A percentile compares a stretch with the other conserved stretches of the same genome.
Evolutionary conservation across 53 echinoderm and acorn worm genomes (phyloP).

Genomic region (Echinometra lucunter): DNA sequence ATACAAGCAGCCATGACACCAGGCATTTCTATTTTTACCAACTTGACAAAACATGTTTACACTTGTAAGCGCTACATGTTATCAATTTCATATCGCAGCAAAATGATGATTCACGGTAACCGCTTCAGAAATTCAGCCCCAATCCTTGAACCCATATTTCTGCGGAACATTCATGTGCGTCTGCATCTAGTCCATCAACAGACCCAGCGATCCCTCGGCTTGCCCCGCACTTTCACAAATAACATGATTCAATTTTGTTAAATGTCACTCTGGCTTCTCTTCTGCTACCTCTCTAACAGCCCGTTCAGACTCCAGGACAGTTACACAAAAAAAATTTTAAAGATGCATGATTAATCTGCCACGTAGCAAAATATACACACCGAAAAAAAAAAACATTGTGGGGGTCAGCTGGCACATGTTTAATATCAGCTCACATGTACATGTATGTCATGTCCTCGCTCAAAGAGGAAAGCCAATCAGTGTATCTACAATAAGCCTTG

Average conservation of each 20-base stretch:
- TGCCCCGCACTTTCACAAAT: background rate
- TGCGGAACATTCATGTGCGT: background rate
- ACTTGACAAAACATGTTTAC: background rate
- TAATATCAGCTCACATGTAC: no score
- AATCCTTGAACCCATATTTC: background rate
- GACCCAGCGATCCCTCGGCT: background rate
- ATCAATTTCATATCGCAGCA: background rate
- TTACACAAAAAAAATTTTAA: no score
- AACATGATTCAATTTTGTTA: conserved; percentile 36
- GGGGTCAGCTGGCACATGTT: no score
- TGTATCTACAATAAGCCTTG: no score
- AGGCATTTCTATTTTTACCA: background rate
- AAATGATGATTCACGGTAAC: conserved; percentile 1
- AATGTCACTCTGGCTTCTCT: conserved; percentile 30
- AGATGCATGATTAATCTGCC: no score
- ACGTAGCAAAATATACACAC: no score
- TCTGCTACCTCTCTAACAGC: no score
- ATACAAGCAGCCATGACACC: background rate
- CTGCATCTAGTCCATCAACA: background rate
- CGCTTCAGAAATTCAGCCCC: background rate
- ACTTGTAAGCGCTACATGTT: background rate
- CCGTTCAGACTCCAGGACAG: no score
- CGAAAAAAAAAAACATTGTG: no score
- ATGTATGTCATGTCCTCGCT: no score
- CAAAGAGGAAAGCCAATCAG: no score